Base-by-base conservation (phyloP, 2,888 invertebrate genomes). In the Acronicta aceris region DNA sequence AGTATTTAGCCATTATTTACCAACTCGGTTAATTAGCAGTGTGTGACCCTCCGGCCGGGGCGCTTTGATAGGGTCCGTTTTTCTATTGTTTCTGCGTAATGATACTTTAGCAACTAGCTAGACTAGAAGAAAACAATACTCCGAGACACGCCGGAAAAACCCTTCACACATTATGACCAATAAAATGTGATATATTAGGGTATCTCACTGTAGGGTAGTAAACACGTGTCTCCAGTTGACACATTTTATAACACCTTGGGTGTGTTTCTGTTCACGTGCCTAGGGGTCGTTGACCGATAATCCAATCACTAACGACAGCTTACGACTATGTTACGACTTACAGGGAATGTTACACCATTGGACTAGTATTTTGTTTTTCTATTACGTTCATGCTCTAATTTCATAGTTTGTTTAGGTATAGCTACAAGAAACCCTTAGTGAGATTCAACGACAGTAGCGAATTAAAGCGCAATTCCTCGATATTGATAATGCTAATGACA, bases 251-350 rank as follows among this genome's bases (percentile, higher is more conserved):
- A 50, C 63, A 67, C 66, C 59, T 61, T 53, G 59, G 65, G 42
- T 63, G 66, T 59, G 73, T 74, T 65, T 62, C 50, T 52, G 58
- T 62, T 61, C 74, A 71, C 71, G 75, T 72, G 79, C 71, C 66
- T 59, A 62, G 58, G 71, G 85, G 82, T 86, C 83, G 67, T 65
- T 74, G 85, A 78, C 85, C 86, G 88, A 89, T 90, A 90, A 90
- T 89, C 88, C 82, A 79, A 85, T 84, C 81, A 81, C 75, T 65
- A 79, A 73, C 71, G 76, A 68, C 76, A 75, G 71, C 74, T 63
- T 77, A 79, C 65, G 41, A 59, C 51, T 68, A 52, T 58, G 65
- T 68, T 71, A 65, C 75, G 60, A 74, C 76, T 62, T 65, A 62
- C 46, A 48, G 61, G 72, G 64, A 75, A 72, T 64, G 65, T 67